Base-by-base conservation (phyloP, 2,888 invertebrate species). In the Seladonia tumulorum region DNA sequence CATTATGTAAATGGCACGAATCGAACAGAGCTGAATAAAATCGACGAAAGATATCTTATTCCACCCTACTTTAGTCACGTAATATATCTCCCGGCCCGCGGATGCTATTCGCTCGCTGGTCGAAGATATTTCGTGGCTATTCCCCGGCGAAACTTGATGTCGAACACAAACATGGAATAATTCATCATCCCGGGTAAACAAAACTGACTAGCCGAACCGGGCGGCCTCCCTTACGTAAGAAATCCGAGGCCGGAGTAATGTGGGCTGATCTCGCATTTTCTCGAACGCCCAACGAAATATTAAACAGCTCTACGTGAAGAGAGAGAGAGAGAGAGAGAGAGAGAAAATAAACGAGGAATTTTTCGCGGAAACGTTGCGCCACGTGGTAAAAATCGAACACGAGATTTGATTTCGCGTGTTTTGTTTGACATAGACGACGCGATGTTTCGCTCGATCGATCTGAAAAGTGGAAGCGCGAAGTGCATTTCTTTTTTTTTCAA, bases 1-100 rank as follows among this genome's bases (percentile, higher is more conserved):
- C 80, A 86, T 88, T 87, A 87, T 87, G 88, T 87, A 88, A 87
- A 88, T 85, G 85, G 83, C 78, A 86, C 35, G 87, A 85, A 88
- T 88, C 87, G 85, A 82, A 79, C 80, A 66, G 83, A 76, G 76
- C 77, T 85, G 88, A 87, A 88, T 88, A 85, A 87, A 85, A 87
- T 85, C 82, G 87, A 87, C 87, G 83, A 57, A 79, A 60, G 81
- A 79, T 87, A 87, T 70, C 83, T 83, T 83, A 83, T 77, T 79
- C 85, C 82, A 53, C 49, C 82, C 76, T 83, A 63, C 85, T 72
- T 83, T 80, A 60, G 29, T 60, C 83, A 25, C 83, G 81, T 81
- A 87, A 88, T 83, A 84, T 82, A 87, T 87, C 77, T 81, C 35
- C 35, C 80, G 18, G 49, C 78, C n/a, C n/a, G 57, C 57, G n/a